These are phyloP conservation scores for Pelecanus crispus DNA, from an alignment of 2,113 vertebrate genomes.

Conservation along the genomic window DNA sequence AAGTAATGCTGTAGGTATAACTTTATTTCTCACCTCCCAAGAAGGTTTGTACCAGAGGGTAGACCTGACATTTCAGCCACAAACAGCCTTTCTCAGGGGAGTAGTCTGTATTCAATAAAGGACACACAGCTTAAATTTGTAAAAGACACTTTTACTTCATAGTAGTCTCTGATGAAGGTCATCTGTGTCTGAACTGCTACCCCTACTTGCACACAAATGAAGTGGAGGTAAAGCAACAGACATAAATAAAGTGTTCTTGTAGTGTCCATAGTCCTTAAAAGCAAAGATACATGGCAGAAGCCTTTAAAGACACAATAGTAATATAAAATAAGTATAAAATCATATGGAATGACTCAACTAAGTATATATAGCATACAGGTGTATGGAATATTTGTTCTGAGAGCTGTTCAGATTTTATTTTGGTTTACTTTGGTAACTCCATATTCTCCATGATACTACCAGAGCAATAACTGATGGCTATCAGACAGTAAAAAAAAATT, in stretches of 20 bases:
- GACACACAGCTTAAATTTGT: not conserved
- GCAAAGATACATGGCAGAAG: accelerated
- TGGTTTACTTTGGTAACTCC: not conserved
- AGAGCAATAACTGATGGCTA: not conserved
- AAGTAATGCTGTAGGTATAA: not conserved
- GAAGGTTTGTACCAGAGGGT: not conserved
- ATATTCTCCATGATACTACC: not conserved
- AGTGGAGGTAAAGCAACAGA: not conserved
- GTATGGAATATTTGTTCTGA: not conserved
- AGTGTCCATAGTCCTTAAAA: not conserved
- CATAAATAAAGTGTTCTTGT: not conserved
- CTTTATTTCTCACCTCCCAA: not conserved
- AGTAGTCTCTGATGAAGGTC: not conserved
- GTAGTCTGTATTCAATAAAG: not conserved
- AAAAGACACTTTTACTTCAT: not conserved
- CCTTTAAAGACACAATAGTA: not conserved
- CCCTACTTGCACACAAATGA: not conserved
- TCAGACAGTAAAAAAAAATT: not conserved
- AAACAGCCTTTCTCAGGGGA: not conserved
- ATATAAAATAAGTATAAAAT: not conserved
- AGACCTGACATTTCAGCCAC: not conserved
- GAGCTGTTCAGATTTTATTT: not conserved
- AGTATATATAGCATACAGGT: too few relatives aligned
- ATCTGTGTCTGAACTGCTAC: not conserved
- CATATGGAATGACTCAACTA: not conserved